phyloP scores from a whole-genome alignment of 2,797 vertebrate species.

The Parauchenoglanis punctatus region DNA sequence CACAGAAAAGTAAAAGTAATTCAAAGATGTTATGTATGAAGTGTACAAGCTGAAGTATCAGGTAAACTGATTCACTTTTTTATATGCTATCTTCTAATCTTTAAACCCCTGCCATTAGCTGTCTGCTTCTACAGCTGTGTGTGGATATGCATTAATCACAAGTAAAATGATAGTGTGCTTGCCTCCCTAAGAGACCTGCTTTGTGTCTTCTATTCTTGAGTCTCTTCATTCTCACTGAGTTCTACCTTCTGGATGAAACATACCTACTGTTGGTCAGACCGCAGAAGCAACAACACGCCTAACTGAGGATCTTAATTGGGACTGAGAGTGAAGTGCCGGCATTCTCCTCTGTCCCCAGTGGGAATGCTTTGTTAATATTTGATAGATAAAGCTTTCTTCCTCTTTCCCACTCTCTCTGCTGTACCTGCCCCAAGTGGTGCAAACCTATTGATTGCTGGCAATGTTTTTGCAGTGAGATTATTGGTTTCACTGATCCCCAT shows the following conservation, averaged over 20 bases:
- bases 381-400: slow-evolving; percentile 65
- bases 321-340: slow-evolving; percentile 68
- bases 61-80: not conserved
- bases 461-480: slow-evolving; percentile 68
- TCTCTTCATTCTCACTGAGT: slow-evolving; percentile 55
- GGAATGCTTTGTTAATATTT: slow-evolving; percentile 75
- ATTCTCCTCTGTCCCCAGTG: slow-evolving; percentile 61
- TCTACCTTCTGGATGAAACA: slow-evolving; percentile 44
- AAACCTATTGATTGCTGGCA: slow-evolving; percentile 77
- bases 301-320: slow-evolving; percentile 70
- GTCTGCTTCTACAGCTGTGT: not conserved
- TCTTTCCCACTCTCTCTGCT: slow-evolving; percentile 31
- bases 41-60: not conserved
- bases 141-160: slow-evolving; percentile 24
- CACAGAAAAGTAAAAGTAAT: slow-evolving; percentile 13
- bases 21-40: slow-evolving; percentile 8
- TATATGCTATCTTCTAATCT: not conserved
- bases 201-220: slow-evolving; percentile 49
- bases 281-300: slow-evolving; percentile 52
- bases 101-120: slow-evolving; percentile 9
- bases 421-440: slow-evolving; percentile 46
- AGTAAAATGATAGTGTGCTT: slow-evolving; percentile 1
- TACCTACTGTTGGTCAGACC: slow-evolving; percentile 47
- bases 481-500: slow-evolving; percentile 76
- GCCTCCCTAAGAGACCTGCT: slow-evolving; percentile 7